Evolutionary conservation across 2,113 vertebrate genomes (phyloP), one percentile per base, ranked within the genome.

Genomic region (Gavialis gangeticus): DNA sequence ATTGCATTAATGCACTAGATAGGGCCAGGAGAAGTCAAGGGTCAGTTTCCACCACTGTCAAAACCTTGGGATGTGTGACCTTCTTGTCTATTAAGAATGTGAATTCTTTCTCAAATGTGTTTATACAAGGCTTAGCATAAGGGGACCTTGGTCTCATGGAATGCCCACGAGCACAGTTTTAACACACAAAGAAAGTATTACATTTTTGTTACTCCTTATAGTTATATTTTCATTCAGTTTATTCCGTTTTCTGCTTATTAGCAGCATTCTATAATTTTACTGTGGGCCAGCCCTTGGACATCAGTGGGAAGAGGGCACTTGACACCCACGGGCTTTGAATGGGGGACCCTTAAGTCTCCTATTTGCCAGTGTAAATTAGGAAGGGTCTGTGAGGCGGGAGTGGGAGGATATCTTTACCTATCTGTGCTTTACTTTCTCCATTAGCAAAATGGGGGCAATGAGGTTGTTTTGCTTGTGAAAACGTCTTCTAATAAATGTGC

Each of bases 61-160:
- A 19, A 73, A 7, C 34, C 21, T 63, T 83, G 89, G 30, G 37
- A 46, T 90, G 73, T 73, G 75, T 92, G 67, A 64, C 79, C 30
- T 96, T 92, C 8, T 17, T 58, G 10, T 37, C 21, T 37, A 34
- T 62, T 12, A 85, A 82, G 60, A 81, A 89, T 82, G 89, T 77
- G 87, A 91, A 95, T 79, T 87, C 84, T 37, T n/a, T 85, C 89
- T 77, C 91, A 58, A 24, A n/a, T 79, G 91, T n/a, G 25, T 46
- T 46, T 46, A 46, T 62, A 24, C 3, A 91, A 14, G 9, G 8
- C 83, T 96, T 81, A 57, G 30, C 66, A 56, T 4, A 77, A 54
- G 64, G 18, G 79, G 89, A 63, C 79, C 37, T n/a, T 59, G 85
- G 37, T 56, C 5, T 86, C 9, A 75, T 58, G 69, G 4, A 84